A percentile compares a stretch with the other conserved stretches of the same genome.
Conservation (phyloP, 2,797 vertebrate genomes). For the Pangasius mekongensis region DNA sequence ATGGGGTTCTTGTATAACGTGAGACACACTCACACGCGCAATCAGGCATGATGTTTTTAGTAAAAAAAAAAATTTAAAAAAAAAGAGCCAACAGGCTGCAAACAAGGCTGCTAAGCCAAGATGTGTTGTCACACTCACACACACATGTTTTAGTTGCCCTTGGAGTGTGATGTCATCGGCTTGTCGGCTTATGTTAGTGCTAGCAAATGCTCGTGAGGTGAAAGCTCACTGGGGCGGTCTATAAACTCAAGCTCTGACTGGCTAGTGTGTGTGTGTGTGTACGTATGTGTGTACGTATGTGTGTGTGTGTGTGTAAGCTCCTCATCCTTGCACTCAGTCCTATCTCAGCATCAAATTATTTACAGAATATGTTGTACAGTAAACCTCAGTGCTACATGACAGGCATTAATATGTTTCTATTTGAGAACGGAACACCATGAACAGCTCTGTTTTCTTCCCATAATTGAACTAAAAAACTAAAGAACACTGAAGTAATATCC, state of each 20-base stretch:
- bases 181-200: slow-evolving; percentile 77
- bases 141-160: slow-evolving; percentile 58
- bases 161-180: slow-evolving; percentile 76
- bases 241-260: slow-evolving; percentile 69
- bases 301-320: slow-evolving; percentile 17
- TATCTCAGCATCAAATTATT: slow-evolving; percentile 7
- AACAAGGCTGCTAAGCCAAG: slow-evolving; percentile 30
- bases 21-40: neutral
- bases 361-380: neutral
- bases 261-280: slow-evolving; percentile 53
- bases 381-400: neutral
- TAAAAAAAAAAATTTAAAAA: neutral
- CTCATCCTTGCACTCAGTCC: neutral
- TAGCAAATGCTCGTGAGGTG: slow-evolving; percentile 69
- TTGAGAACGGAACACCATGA: neutral
- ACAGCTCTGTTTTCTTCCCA: neutral
- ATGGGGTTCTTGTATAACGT: slow-evolving; percentile 51
- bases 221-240: slow-evolving; percentile 67
- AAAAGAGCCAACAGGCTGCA: slow-evolving; percentile 18
- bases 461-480: neutral
- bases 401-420: neutral
- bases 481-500: neutral
- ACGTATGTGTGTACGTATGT: slow-evolving; percentile 30
- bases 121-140: slow-evolving; percentile 36
- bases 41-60: slow-evolving; percentile 29